Percentiles rank a stretch among this genome's conserved stretches.
Evolutionary conservation across 92 coral and sea anemone species (phyloP).

Genomic region (Epizoanthus scotinus): DNA sequence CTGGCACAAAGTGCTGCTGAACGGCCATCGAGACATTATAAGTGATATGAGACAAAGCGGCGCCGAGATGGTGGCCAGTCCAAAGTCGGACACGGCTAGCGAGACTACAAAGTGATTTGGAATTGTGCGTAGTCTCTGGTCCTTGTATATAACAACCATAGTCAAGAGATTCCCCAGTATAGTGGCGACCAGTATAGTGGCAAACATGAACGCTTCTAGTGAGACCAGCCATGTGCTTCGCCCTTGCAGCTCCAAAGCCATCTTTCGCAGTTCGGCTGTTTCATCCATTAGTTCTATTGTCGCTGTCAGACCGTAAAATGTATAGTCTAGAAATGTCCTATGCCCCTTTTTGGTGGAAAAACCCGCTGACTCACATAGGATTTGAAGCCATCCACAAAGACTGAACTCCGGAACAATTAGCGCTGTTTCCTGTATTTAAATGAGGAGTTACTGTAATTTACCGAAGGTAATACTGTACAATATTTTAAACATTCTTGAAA

Average conservation of each 20-base stretch:
- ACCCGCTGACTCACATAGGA: neutral
- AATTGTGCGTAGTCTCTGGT: constrained; percentile 43
- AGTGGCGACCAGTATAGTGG: constrained; percentile 22
- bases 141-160: constrained; percentile 36
- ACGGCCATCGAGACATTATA: constrained; percentile 58
- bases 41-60: constrained; percentile 50
- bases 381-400: too few relatives aligned
- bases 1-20: constrained; percentile 56
- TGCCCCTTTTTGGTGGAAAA: neutral
- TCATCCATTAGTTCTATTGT: neutral
- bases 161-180: constrained; percentile 55
- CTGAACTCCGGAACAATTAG: too few relatives aligned
- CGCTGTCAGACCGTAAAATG: neutral
- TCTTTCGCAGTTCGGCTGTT: neutral
- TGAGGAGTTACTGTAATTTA: too few relatives aligned
- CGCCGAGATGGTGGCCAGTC: constrained; percentile 43
- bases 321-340: neutral
- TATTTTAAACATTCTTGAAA: too few relatives aligned
- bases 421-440: too few relatives aligned
- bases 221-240: constrained; percentile 42
- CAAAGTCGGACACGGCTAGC: constrained; percentile 58
- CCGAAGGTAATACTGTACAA: too few relatives aligned
- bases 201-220: constrained; percentile 44
- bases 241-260: constrained; percentile 39
- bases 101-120: constrained; percentile 57